These are phyloP conservation scores for Ectropis grisescens DNA, from an alignment of 1,140 invertebrate genomes.

Conservation along the genomic window DNA sequence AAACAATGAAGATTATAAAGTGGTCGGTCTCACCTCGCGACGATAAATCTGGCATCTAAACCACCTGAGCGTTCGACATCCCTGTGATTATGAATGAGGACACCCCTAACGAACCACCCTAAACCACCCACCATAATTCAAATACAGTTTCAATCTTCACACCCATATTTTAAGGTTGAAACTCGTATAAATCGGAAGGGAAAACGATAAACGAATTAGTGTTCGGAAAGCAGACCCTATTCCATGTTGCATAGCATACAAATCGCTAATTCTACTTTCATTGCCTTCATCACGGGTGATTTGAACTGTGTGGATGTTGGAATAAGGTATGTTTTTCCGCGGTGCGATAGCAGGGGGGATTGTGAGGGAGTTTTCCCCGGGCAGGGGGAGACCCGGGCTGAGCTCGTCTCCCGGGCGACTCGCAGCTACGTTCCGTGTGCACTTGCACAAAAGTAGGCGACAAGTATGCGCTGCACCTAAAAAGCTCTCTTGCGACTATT, in stretches of 20 bases:
- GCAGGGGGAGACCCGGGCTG: conserved; percentile 28
- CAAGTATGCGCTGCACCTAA: conserved; percentile 16
- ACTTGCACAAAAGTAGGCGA: conserved; percentile 28
- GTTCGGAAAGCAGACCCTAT: conserved; percentile 49
- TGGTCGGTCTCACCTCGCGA: conserved; percentile 29
- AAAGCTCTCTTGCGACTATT: conserved; percentile 8
- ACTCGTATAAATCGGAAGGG: no score
- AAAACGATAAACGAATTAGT: conserved; percentile 46
- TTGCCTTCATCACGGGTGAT: no score
- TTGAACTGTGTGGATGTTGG: conserved; percentile 1
- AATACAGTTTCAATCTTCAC: no score
- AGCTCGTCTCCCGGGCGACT: conserved; percentile 48
- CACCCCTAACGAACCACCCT: conserved; percentile 1
- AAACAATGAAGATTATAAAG: conserved; percentile 41
- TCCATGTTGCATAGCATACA: conserved; percentile 39
- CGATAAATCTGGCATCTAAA: conserved; percentile 55
- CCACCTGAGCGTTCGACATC: conserved; percentile 54
- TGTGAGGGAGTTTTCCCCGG: conserved; percentile 31
- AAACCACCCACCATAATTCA: background rate
- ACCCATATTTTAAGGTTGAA: no score
- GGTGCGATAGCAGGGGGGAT: conserved; percentile 3
- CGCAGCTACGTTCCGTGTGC: conserved; percentile 23
- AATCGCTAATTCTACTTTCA: conserved; percentile 34
- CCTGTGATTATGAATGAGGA: conserved; percentile 48
- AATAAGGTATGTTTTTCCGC: conserved; percentile 19